A percentile compares a stretch with the other conserved stretches of the same genome.
Evolutionary conservation across 2,113 vertebrate species (phyloP).

Genomic region (Myodes glareolus): DNA sequence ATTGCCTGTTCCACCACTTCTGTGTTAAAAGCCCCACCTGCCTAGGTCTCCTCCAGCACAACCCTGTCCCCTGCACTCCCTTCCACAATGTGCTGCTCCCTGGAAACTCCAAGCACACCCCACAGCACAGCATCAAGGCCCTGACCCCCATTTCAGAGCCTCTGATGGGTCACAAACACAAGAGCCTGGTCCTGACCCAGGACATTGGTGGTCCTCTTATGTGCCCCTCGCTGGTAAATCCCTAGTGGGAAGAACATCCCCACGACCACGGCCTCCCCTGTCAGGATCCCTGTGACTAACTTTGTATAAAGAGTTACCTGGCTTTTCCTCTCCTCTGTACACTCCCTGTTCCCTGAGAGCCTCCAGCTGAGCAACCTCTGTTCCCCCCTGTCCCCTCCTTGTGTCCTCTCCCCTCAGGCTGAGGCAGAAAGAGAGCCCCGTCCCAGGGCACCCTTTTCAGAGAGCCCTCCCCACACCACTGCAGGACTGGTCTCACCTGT

Average conservation of each 20-base stretch:
- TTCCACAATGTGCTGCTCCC: not conserved
- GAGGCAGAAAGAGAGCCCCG: not conserved
- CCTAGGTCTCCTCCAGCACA: not conserved
- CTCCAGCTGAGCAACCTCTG: not conserved
- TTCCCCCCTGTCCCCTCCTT: not conserved
- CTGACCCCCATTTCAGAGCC: not conserved
- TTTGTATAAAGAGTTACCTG: too few species aligned
- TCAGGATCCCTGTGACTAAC: not conserved
- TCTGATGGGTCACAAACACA: not conserved
- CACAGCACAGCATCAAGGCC: not conserved
- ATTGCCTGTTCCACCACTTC: not conserved
- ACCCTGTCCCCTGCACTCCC: not conserved
- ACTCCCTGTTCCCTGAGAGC: not conserved
- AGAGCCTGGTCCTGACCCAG: not conserved
- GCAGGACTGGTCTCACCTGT: not conserved
- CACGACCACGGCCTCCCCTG: not conserved
- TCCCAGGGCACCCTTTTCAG: not conserved
- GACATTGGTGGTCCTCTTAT: not conserved
- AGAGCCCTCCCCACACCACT: not conserved
- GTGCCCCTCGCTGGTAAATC: not conserved
- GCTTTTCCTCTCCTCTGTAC: not conserved
- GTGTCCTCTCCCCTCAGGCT: not conserved
- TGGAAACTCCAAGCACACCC: not conserved
- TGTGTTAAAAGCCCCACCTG: not conserved
- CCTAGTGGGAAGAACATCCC: not conserved